phyloP scores from a whole-genome alignment of 1,140 invertebrate species.

The Drosophila baimaii region DNA sequence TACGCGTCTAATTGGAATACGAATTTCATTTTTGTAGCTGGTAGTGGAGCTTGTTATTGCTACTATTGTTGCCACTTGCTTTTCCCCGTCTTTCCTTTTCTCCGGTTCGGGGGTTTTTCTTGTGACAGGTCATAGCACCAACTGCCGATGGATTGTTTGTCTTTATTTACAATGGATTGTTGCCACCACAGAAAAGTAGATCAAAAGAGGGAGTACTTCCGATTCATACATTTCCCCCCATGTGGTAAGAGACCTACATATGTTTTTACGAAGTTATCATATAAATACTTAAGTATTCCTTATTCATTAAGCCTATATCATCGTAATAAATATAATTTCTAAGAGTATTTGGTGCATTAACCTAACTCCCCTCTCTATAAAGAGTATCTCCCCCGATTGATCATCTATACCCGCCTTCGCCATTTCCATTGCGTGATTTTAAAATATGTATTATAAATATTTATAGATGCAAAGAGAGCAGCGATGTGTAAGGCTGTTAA shows the following conservation, averaged over 20 bases:
- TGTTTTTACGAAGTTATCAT: not conserved
- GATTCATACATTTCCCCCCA: accelerated
- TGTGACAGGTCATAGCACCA: conserved; percentile 64
- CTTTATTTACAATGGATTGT: not conserved
- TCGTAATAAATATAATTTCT: not conserved
- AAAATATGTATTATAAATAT: conserved; percentile 59
- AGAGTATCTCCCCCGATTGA: not conserved
- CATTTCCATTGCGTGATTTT: conserved; percentile 33
- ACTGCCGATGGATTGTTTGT: conserved; percentile 7
- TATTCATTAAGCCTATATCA: not conserved
- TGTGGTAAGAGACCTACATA: not conserved
- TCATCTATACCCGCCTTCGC: no score
- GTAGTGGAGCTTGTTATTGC: conserved; percentile 18
- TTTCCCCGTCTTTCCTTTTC: conserved; percentile 7
- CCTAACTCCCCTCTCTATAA: not conserved
- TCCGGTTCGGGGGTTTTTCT: conserved; percentile 37
- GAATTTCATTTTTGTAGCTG: conserved; percentile 60
- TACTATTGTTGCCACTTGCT: conserved; percentile 33
- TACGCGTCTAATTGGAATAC: conserved; percentile 78
- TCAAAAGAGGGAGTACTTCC: not conserved
- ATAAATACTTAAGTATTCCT: not conserved
- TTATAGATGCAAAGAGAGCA: conserved; percentile 53
- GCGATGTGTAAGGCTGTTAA: conserved; percentile 47
- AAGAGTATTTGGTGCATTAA: not conserved
- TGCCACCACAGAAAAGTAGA: not conserved